A percentile compares a stretch with the other conserved stretches of the same genome.
phyloP scores from a whole-genome alignment of 2,888 invertebrate species.

The Cantharis flavilabris region DNA sequence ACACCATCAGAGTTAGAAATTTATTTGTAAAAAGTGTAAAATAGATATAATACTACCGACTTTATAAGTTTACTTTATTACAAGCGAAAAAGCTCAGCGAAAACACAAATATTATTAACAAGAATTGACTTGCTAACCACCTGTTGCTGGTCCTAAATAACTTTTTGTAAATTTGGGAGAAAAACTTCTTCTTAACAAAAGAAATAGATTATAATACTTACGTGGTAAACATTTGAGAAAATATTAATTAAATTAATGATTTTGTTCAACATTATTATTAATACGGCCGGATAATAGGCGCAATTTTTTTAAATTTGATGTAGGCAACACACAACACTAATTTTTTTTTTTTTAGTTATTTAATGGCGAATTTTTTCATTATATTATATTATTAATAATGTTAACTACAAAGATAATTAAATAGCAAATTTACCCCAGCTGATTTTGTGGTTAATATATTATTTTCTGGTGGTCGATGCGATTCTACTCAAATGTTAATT shows the following conservation, averaged over 20 bases:
- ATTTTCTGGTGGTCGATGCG: not conserved
- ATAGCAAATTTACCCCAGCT: not conserved
- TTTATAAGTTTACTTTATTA: not conserved
- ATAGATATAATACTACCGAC: not conserved
- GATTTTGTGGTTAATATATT: not conserved
- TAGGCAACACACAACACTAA: not conserved
- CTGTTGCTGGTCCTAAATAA: not conserved
- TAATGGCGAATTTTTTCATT: no score
- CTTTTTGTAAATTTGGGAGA: not conserved
- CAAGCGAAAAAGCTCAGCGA: not conserved
- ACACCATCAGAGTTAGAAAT: not conserved
- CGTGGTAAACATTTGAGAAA: not conserved
- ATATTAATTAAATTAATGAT: not conserved
- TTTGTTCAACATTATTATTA: no score
- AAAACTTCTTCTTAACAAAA: not conserved
- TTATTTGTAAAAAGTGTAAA: not conserved
- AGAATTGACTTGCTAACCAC: not conserved
- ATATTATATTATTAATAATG: not conserved
- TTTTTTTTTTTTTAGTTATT: not conserved
- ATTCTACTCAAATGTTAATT: not conserved
- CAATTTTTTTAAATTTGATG: conserved; percentile 1
- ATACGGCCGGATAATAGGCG: not conserved
- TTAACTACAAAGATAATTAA: not conserved
- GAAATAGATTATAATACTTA: no score
- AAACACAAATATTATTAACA: not conserved